Evolutionary conservation across 1,140 invertebrate genomes (phyloP), one percentile per base, ranked within the genome.

Genomic region (Dreissena polymorpha): DNA sequence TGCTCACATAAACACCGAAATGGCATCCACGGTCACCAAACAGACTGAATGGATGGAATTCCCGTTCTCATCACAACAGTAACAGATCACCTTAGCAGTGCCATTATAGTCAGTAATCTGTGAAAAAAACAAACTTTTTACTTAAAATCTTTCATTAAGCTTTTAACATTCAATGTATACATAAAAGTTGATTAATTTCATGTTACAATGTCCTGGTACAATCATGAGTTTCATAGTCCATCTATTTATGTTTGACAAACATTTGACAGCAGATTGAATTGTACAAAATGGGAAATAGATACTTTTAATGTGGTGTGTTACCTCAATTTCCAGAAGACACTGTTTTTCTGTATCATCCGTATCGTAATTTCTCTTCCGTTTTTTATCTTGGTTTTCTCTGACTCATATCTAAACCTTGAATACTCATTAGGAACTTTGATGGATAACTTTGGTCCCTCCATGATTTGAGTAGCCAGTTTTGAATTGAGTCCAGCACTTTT

Each of bases 381-480:
- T 60, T 10, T 60, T 60, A n/a, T 23, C 57, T 60, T 60, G 12
- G 57, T 60, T 23, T 60, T 60, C 10, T 60, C 57, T 60, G 57
- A 60, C 57, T 60, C 57, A 23, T 60, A 60, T 60, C 57, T 18
- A 23, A 60, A 60, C 57, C 57, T 60, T 60, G 57, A 60, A 23
- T 60, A 60, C 57, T 60, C 57, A 23, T 60, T 60, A 5, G 57
- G 57, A 23, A 60, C 57, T 60, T 60, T 60, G 21, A 60, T 60
- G 3, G 10, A 60, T 10, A 60, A 60, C 21, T 60, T 23, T 18
- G 57, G 16, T 18, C 57, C 57, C 39, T 39, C 39, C 39, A 39
- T 39, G 39, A 39, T 39, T 39, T 39, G 39, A 8, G 39, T 39
- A 8, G 39, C 39, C 39, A 39, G 39, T 39, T 39, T 2, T 39